phyloP scores from a whole-genome alignment of 2,113 vertebrate species.

The Rhizomys pruinosus region DNA sequence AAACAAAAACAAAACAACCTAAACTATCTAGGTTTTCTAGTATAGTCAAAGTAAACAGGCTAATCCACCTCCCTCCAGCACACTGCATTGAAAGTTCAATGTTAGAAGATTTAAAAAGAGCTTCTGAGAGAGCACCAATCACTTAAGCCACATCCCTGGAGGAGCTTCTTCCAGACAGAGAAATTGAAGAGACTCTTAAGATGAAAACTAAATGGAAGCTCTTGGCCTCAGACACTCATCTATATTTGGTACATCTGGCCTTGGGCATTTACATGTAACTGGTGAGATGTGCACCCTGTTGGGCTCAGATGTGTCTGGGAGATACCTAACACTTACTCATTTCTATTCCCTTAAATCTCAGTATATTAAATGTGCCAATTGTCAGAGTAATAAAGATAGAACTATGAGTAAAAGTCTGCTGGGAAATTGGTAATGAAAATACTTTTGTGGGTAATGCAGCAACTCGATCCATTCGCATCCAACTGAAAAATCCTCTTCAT shows the following conservation, averaged over 20 bases:
- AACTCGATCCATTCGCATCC: constrained; percentile 49
- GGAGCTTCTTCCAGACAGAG: constrained; percentile 47
- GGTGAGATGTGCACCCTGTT: neutral
- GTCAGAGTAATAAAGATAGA: constrained; percentile 42
- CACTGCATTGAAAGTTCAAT: neutral
- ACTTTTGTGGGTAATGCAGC: constrained; percentile 35
- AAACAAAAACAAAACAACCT: too few relatives aligned
- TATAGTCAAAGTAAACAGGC: neutral
- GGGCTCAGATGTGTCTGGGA: neutral
- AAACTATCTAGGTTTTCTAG: neutral
- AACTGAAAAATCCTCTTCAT: constrained; percentile 20
- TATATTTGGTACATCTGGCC: constrained; percentile 21
- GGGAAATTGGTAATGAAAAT: constrained; percentile 68
- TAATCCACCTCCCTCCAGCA: neutral
- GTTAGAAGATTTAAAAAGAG: constrained; percentile 18
- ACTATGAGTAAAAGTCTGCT: constrained; percentile 57
- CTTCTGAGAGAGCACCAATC: neutral
- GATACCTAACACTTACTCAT: neutral
- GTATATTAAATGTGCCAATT: constrained; percentile 34
- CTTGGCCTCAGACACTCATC: neutral
- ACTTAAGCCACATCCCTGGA: neutral
- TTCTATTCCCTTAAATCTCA: constrained; percentile 49
- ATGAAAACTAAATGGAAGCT: constrained; percentile 12
- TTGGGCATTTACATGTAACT: constrained; percentile 27
- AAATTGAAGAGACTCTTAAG: constrained; percentile 43